A percentile compares a stretch with the other conserved stretches of the same genome.
Evolutionary conservation across 2,888 invertebrate genomes (phyloP).

Genomic region (Latheticus oryzae): DNA sequence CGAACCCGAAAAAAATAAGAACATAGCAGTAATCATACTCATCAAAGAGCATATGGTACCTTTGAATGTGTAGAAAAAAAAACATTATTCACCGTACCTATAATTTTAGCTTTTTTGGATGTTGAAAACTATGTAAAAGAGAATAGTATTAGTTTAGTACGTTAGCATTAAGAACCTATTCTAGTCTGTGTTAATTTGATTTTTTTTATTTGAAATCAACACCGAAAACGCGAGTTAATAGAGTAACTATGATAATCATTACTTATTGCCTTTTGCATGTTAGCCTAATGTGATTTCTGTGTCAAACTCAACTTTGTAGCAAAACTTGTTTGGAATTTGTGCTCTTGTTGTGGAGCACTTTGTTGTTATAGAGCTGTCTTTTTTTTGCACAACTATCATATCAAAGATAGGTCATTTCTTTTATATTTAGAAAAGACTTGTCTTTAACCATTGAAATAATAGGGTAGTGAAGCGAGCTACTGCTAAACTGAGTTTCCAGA

Average conservation of each 20-base stretch:
- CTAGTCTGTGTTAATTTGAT: conserved; percentile 20
- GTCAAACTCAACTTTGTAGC: conserved; percentile 36
- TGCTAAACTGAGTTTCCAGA: conserved; percentile 1
- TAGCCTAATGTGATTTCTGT: conserved; percentile 42
- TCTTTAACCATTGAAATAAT: conserved; percentile 7
- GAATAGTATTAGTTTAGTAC: conserved; percentile 30
- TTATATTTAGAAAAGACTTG: conserved; percentile 12
- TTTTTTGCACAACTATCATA: conserved; percentile 39
- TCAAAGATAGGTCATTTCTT: conserved; percentile 31
- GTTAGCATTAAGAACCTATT: conserved; percentile 18
- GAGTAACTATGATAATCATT: conserved; percentile 59
- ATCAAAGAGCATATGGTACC: neutral
- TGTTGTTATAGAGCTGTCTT: conserved; percentile 25
- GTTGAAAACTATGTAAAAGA: conserved; percentile 42
- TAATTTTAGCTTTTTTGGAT: conserved; percentile 49
- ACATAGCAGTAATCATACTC: no score
- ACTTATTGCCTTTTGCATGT: conserved; percentile 60
- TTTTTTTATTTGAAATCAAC: conserved; percentile 12
- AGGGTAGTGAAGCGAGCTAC: conserved; percentile 10
- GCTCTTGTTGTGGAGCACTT: conserved; percentile 2
- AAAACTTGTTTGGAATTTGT: conserved; percentile 18
- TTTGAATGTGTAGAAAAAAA: conserved; percentile 18
- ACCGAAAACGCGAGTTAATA: conserved; percentile 20
- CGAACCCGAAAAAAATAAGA: no score
- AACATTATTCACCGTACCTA: conserved; percentile 40